Percentiles rank a stretch among this genome's conserved stretches.
Conservation (phyloP, 2,113 vertebrate species). For the Perca flavescens region DNA sequence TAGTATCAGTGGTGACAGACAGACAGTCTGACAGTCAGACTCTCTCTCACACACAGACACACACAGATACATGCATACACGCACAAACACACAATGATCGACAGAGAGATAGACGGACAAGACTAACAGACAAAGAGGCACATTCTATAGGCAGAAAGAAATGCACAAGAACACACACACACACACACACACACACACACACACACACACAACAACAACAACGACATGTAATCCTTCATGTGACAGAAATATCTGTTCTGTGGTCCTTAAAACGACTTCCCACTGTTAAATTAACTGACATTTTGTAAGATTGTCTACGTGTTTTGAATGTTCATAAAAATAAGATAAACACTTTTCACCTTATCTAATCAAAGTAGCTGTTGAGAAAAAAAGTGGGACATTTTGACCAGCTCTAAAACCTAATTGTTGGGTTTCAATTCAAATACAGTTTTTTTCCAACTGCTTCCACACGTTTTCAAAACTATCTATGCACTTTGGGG, state of each 20-base stretch:
- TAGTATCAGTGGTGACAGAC: slow-evolving; percentile 79
- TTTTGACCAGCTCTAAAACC: neutral
- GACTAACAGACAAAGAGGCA: slow-evolving; percentile 56
- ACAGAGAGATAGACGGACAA: slow-evolving; percentile 57
- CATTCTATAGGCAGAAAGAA: slow-evolving; percentile 32
- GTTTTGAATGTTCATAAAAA: neutral
- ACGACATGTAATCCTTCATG: neutral
- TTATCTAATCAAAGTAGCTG: neutral
- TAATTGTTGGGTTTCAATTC: neutral
- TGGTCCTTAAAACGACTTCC: neutral
- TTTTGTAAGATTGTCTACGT: neutral
- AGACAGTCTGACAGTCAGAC: slow-evolving; percentile 71
- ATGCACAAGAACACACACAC: slow-evolving; percentile 5
- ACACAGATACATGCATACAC: slow-evolving; percentile 6
- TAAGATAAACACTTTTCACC: neutral
- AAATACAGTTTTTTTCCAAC: neutral
- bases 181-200: slow-evolving; percentile 6
- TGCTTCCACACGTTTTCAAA: too few relatives aligned
- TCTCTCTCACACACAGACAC: slow-evolving; percentile 8
- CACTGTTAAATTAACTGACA: neutral
- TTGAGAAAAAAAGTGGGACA: neutral
- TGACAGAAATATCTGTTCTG: neutral
- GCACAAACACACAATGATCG: slow-evolving; percentile 42
- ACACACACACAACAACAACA: slow-evolving; percentile 12
- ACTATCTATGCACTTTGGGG: too few relatives aligned